Conservation (phyloP, 2,797 vertebrate genomes). For the Hipposideros larvatus region DNA sequence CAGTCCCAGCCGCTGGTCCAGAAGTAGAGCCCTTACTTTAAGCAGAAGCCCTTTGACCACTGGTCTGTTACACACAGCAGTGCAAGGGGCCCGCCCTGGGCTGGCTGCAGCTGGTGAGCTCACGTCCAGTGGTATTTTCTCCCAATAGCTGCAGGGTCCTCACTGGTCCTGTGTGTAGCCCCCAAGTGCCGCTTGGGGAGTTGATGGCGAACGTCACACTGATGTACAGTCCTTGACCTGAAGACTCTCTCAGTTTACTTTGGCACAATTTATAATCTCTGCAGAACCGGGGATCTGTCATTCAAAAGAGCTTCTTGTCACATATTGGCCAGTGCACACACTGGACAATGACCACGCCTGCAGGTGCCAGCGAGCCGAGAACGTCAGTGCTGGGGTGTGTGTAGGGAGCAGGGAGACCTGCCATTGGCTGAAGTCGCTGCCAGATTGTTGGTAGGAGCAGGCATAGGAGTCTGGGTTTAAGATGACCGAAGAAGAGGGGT, state of each 20-base stretch:
- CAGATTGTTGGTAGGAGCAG: neutral
- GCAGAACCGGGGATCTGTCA: neutral
- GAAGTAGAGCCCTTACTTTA: neutral
- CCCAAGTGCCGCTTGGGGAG: neutral
- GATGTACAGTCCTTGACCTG: neutral
- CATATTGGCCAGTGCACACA: neutral
- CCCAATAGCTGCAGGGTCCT: neutral
- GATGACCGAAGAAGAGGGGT: neutral
- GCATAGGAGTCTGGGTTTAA: neutral
- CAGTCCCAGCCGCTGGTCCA: neutral
- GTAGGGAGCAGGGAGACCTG: neutral
- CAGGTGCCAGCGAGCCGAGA: neutral
- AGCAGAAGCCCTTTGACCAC: neutral
- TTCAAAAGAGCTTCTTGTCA: neutral
- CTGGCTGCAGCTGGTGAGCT: too few species aligned
- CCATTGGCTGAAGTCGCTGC: neutral
- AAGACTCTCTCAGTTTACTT: neutral
- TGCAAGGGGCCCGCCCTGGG: neutral
- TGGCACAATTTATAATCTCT: neutral
- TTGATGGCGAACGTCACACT: neutral
- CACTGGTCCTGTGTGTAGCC: neutral
- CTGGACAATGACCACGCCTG: neutral
- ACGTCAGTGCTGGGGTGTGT: neutral
- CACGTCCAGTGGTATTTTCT: neutral
- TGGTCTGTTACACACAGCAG: neutral